A percentile compares a stretch with the other conserved stretches of the same genome.
Conservation (phyloP, 2,888 invertebrate genomes). For the Lacanobia oleracea region DNA sequence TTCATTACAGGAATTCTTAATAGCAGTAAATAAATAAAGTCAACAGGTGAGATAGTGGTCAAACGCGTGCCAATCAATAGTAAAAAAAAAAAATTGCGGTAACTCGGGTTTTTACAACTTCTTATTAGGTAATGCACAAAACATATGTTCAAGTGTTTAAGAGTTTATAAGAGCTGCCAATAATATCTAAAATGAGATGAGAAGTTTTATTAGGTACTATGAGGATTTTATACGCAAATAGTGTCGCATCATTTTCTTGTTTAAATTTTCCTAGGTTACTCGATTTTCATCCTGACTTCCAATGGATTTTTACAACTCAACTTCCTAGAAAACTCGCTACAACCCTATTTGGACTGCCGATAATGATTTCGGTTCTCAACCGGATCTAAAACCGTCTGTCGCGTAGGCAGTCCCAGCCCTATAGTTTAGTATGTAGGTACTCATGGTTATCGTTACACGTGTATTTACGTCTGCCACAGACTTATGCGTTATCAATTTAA, state of each 20-base stretch:
- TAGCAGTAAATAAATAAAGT: conserved; percentile 37
- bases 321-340: not conserved
- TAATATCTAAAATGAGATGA: conserved; percentile 21
- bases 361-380: not conserved
- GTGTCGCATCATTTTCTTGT: not conserved
- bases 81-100: conserved; percentile 37
- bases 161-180: conserved; percentile 16
- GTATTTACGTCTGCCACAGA: conserved; percentile 40
- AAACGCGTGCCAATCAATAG: too few species aligned
- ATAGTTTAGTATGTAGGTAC: conserved; percentile 18
- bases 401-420: conserved; percentile 10
- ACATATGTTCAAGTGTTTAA: conserved; percentile 19
- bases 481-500: conserved; percentile 67
- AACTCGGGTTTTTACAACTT: conserved; percentile 27
- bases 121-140: conserved; percentile 32
- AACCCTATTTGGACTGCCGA: not conserved
- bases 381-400: not conserved
- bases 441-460: conserved; percentile 57
- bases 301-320: not conserved
- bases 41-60: too few species aligned
- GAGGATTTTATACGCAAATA: conserved; percentile 7
- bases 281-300: not conserved
- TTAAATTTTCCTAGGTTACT: not conserved
- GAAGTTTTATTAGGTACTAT: conserved; percentile 19
- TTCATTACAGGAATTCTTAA: not conserved